These are phyloP conservation scores for Automeris io DNA, from an alignment of 2,888 invertebrate genomes.

Conservation along the genomic window DNA sequence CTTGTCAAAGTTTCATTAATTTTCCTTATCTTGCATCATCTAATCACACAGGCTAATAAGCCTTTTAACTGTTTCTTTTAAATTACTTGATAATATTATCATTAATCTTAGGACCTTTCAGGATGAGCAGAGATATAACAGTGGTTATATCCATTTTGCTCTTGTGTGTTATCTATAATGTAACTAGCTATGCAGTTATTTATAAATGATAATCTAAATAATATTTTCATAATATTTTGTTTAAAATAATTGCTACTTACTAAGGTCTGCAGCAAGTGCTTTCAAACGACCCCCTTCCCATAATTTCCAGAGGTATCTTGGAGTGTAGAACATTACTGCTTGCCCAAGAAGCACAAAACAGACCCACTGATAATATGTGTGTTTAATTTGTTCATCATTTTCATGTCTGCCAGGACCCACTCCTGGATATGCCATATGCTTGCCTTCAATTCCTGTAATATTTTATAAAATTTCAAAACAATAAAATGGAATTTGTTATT, in stretches of 20 bases:
- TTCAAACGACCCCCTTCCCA: constrained; percentile 82
- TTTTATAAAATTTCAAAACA: neutral
- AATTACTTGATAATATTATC: too few relatives aligned
- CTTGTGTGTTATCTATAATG: too few relatives aligned
- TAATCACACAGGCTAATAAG: too few relatives aligned
- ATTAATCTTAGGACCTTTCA: too few relatives aligned
- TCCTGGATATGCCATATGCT: constrained; percentile 68
- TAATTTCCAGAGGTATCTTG: constrained; percentile 83
- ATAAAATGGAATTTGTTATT: neutral
- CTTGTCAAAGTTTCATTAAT: too few relatives aligned
- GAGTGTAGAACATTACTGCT: constrained; percentile 81
- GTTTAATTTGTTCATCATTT: constrained; percentile 71
- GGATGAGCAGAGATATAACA: too few relatives aligned
- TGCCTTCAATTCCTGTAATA: constrained; percentile 62
- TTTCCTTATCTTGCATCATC: too few relatives aligned
- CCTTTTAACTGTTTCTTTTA: too few relatives aligned
- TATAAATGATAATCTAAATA: too few relatives aligned
- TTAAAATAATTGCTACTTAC: constrained; percentile 32
- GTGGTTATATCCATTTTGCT: too few relatives aligned
- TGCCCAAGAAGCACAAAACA: constrained; percentile 82
- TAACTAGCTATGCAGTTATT: too few relatives aligned
- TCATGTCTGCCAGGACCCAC: constrained; percentile 56
- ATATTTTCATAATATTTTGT: neutral
- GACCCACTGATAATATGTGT: constrained; percentile 85
- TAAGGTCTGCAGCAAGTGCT: constrained; percentile 77